A percentile compares a stretch with the other conserved stretches of the same genome.
Conservation (phyloP, 2,113 vertebrate species). For the Todiramphus chloris region DNA sequence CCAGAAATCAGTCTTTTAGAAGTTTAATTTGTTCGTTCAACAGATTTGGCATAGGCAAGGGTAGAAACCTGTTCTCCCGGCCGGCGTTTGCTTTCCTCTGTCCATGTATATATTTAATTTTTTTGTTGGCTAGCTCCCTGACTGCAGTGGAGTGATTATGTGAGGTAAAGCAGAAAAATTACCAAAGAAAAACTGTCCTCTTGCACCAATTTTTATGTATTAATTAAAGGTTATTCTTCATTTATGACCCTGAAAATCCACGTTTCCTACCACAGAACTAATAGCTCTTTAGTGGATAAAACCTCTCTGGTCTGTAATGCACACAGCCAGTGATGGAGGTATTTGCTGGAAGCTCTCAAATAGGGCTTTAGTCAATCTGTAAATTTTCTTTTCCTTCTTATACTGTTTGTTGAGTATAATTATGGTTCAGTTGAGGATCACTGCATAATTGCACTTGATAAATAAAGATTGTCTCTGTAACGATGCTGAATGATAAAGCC, state of each 20-base stretch:
- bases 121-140: neutral
- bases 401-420: neutral
- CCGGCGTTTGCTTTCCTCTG: neutral
- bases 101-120: neutral
- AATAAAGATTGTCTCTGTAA: neutral
- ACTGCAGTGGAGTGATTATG: neutral
- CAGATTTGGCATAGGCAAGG: neutral
- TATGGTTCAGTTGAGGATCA: neutral
- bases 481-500: neutral
- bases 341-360: neutral
- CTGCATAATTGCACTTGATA: neutral
- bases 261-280: neutral
- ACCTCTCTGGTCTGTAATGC: neutral
- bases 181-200: neutral
- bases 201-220: conserved; percentile 14
- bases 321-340: neutral
- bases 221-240: conserved; percentile 10
- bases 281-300: neutral
- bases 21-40: conserved; percentile 29
- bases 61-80: conserved; percentile 1
- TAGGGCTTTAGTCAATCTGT: neutral
- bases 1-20: conserved; percentile 28
- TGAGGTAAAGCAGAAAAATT: neutral
- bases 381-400: neutral
- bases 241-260: neutral